These are phyloP conservation scores for Muscina levida DNA, from an alignment of 2,888 invertebrate genomes.

Conservation along the genomic window DNA sequence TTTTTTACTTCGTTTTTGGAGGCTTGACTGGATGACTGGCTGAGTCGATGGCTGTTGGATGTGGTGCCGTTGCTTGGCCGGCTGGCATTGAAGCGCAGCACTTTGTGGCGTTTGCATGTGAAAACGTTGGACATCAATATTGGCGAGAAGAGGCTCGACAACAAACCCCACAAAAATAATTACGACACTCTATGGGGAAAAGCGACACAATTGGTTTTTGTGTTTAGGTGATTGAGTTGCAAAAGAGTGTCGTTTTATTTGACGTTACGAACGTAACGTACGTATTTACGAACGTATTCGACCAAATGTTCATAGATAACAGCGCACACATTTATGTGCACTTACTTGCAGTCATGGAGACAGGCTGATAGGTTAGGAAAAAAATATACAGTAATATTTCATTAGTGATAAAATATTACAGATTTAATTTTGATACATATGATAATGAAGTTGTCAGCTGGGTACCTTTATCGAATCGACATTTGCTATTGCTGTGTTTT, in stretches of 20 bases:
- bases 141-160: constrained; percentile 36
- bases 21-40: constrained; percentile 56
- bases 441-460: no score
- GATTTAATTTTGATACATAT: no score
- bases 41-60: constrained; percentile 46
- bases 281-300: constrained; percentile 31
- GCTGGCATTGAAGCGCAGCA: constrained; percentile 64
- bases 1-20: constrained; percentile 37
- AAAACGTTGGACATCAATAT: constrained; percentile 61
- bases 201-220: constrained; percentile 70
- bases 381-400: no score
- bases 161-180: constrained; percentile 62
- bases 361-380: no score
- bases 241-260: constrained; percentile 72
- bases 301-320: constrained; percentile 45
- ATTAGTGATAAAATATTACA: no score
- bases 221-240: constrained; percentile 77
- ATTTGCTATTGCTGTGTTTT: no score
- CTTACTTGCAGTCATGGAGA: not conserved
- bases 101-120: constrained; percentile 66
- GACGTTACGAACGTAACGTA: constrained; percentile 45
- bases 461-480: no score
- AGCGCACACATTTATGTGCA: not conserved
- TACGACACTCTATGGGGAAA: constrained; percentile 59
- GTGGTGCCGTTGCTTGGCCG: constrained; percentile 38